Percentiles rank a stretch among this genome's conserved stretches.
These are phyloP conservation scores for Caenorhabditis sp. DNA, from an alignment of 2,888 invertebrate genomes.

Conservation along the genomic window DNA sequence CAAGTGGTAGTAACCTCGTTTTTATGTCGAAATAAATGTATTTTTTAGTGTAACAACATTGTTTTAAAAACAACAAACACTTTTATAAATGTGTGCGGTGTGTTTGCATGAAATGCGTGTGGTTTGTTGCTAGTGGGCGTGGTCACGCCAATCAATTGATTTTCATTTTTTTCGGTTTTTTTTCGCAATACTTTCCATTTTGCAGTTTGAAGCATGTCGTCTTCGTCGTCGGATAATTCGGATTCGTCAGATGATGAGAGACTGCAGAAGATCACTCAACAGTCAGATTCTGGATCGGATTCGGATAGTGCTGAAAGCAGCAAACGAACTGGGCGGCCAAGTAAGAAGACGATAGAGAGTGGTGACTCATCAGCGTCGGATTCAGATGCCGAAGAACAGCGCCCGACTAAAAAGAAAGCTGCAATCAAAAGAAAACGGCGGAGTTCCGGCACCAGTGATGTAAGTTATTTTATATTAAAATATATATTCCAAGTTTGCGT, in stretches of 20 bases:
- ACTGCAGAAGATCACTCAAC: neutral
- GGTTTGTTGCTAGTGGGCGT: neutral
- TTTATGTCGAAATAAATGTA: neutral
- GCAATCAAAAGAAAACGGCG: constrained; percentile 22
- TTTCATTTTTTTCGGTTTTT: neutral
- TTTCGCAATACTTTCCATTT: constrained; percentile 21
- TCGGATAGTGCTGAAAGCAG: constrained; percentile 13
- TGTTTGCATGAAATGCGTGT: neutral
- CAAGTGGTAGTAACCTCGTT: constrained; percentile 41
- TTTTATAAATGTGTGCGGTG: neutral
- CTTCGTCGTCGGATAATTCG: constrained; percentile 15
- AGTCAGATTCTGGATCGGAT: constrained; percentile 12
- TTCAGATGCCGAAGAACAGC: constrained; percentile 15
- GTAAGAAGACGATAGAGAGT: constrained; percentile 12
- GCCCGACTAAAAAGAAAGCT: constrained; percentile 21
- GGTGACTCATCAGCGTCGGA: constrained; percentile 25
- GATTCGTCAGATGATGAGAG: constrained; percentile 25
- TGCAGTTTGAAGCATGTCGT: neutral
- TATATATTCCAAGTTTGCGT: neutral
- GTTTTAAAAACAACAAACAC: neutral
- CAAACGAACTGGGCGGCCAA: neutral
- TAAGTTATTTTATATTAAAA: neutral
- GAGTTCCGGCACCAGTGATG: constrained; percentile 26
- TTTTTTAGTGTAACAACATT: neutral
- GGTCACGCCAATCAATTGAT: neutral